These are phyloP conservation scores for Drosophila colorata DNA, from an alignment of 2,888 invertebrate genomes.

Conservation along the genomic window DNA sequence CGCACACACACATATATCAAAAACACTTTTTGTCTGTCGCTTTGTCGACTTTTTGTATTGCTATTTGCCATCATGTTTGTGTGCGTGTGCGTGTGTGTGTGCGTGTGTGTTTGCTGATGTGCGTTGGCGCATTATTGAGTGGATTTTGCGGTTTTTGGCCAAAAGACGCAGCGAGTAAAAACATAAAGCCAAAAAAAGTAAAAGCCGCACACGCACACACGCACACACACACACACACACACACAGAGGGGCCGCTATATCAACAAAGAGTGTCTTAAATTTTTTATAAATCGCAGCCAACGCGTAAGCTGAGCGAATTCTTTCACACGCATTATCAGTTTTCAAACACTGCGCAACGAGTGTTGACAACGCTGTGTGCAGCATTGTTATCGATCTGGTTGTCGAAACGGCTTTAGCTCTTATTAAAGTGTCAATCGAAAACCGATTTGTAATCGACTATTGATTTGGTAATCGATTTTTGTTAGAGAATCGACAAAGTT, in stretches of 20 bases:
- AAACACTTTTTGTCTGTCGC: conserved; percentile 28
- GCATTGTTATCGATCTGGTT: background rate
- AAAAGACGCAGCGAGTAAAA: conserved; percentile 49
- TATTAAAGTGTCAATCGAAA: too few species aligned
- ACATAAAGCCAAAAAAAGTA: conserved; percentile 34
- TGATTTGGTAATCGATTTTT: too few species aligned
- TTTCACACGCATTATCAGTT: conserved; percentile 32
- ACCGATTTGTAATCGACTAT: too few species aligned
- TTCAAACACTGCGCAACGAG: background rate
- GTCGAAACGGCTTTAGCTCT: conserved; percentile 1
- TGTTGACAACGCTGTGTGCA: too few species aligned
- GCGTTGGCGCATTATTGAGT: conserved; percentile 71
- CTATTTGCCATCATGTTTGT: conserved; percentile 11
- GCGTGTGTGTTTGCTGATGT: conserved; percentile 34
- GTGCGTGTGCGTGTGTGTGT: conserved; percentile 10
- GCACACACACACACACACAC: background rate
- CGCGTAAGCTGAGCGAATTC: conserved; percentile 14
- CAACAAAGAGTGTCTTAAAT: conserved; percentile 38
- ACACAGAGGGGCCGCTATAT: background rate
- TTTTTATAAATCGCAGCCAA: conserved; percentile 43
- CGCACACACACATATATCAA: background rate
- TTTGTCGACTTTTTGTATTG: conserved; percentile 37
- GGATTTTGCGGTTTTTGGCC: conserved; percentile 74
- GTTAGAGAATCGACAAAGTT: too few species aligned
- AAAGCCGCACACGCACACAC: conserved; percentile 18